Base-by-base conservation (phyloP, 2,888 invertebrate species). In the Sinhomidia bicolor region DNA sequence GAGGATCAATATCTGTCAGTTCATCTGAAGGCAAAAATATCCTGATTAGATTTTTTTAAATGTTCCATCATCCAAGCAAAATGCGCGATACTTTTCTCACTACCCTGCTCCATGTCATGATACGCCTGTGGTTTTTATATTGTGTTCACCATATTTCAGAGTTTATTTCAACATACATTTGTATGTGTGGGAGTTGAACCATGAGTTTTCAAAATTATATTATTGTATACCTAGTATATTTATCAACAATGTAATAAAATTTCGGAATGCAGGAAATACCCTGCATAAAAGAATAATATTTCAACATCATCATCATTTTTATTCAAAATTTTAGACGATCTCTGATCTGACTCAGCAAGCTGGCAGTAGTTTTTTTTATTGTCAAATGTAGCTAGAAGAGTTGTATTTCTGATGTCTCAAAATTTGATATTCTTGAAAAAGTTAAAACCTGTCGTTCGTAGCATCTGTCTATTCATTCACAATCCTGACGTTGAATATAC, bases 1-100 rank as follows among this genome's bases (percentile, higher is more conserved):
- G 36, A 20, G 65, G 85, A 85, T 85, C 85, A 85, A 78, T 85
- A 85, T 78, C 85, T 85, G 76, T 85, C 85, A 85, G 85, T 51
- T 20, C 47, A 62, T 62, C 65, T 62, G 78, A 85, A 78, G 60
- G 85, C 23, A 85, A 62, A 85, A 76, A 62, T 76, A 41, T 47
- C 78, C 76, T 85, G 85, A 85, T 85, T 85, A 85, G 47, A 36
- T 26, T 62, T 62, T n/a, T 62, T 10, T 62, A 84, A 78, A 85
- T 51, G 65, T 78, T 85, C 47, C 85, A 85, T 60, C 51, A n/a
- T 10, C 78, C 78, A 78, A 14, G 29, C 78, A 36, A 32, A 36
- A 60, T 57, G 36, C 7, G 3, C 54, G 78, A 81, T 81, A 44
- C n/a, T 29, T 79, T n/a, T n/a, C n/a, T 62, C 76, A 78, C 57